These are phyloP conservation scores for Melipona quadrifasciata DNA, from an alignment of 1,140 invertebrate genomes.

Conservation along the genomic window DNA sequence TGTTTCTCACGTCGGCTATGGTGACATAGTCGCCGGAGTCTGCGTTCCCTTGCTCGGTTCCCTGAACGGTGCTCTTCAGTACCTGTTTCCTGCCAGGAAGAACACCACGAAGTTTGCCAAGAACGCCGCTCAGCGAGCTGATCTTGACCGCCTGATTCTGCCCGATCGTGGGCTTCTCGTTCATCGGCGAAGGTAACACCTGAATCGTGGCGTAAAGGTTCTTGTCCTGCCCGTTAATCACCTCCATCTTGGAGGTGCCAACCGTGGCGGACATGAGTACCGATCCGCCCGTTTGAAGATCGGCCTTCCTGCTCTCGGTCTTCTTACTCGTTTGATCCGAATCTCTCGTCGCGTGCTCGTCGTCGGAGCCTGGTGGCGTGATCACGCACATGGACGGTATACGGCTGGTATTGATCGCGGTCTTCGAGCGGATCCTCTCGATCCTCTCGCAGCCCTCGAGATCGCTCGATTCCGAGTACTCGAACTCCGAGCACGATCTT, in stretches of 20 bases:
- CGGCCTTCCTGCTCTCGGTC: slow-evolving; percentile 47
- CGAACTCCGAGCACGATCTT: slow-evolving; percentile 88
- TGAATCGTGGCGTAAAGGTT: slow-evolving; percentile 83
- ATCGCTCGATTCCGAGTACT: slow-evolving; percentile 91
- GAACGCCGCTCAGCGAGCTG: slow-evolving; percentile 77
- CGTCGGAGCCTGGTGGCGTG: slow-evolving; percentile 92
- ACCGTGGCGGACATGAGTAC: slow-evolving; percentile 78
- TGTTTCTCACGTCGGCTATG: slow-evolving; percentile 90
- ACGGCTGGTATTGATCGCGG: slow-evolving; percentile 91
- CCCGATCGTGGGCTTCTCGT: background rate
- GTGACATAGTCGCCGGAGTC: slow-evolving; percentile 91
- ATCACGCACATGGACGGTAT: slow-evolving; percentile 97
- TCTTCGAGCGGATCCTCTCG: slow-evolving; percentile 92
- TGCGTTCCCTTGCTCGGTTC: slow-evolving; percentile 78
- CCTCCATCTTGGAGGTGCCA: slow-evolving; percentile 81
- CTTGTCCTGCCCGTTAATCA: slow-evolving; percentile 82
- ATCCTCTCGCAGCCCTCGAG: slow-evolving; percentile 92
- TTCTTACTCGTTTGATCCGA: slow-evolving; percentile 68
- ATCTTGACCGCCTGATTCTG: slow-evolving; percentile 55
- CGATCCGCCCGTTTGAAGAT: slow-evolving; percentile 61
- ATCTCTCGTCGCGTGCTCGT: slow-evolving; percentile 85
- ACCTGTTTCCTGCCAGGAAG: slow-evolving; percentile 81
- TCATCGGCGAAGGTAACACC: slow-evolving; percentile 57
- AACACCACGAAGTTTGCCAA: slow-evolving; percentile 79
- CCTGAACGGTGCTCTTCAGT: slow-evolving; percentile 68